A percentile compares a stretch with the other conserved stretches of the same genome.
phyloP scores from a whole-genome alignment of 2,113 vertebrate species.

The Carollia perspicillata region DNA sequence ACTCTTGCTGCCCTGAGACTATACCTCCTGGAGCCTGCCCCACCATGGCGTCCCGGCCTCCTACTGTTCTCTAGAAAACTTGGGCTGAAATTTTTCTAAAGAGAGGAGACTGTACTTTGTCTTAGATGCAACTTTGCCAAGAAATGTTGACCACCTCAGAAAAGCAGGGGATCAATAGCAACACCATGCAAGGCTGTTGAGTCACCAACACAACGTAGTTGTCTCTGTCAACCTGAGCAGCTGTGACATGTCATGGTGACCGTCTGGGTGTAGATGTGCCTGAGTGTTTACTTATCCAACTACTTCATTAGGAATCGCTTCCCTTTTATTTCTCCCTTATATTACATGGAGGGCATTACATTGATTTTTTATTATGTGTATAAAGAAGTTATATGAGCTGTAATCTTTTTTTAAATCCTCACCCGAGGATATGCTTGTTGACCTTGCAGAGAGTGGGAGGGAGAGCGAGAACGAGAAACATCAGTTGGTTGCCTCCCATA shows the following conservation, averaged over 20 bases:
- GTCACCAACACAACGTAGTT: background rate
- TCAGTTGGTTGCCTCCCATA: too few relatives aligned
- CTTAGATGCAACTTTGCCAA: background rate
- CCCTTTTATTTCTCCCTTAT: background rate
- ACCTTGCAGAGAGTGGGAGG: too few relatives aligned
- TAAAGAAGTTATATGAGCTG: conserved; percentile 40
- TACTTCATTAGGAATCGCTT: conserved; percentile 24
- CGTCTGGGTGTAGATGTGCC: background rate
- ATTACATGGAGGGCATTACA: conserved; percentile 1
- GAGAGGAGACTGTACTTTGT: background rate
- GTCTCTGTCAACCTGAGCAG: background rate
- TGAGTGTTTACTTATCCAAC: background rate
- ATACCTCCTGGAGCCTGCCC: too few relatives aligned
- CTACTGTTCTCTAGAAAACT: background rate
- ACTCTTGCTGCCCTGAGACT: background rate
- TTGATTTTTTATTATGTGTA: conserved; percentile 44
- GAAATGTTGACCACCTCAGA: background rate
- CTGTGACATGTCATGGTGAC: fast-evolving
- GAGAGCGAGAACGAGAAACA: too few relatives aligned
- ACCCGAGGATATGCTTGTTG: too few relatives aligned
- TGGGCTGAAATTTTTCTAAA: background rate
- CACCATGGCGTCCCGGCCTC: fast-evolving
- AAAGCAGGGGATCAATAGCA: background rate
- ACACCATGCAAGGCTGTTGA: background rate
- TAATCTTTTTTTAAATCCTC: background rate